These are phyloP conservation scores for Nasonia giraulti DNA, from an alignment of 1,140 invertebrate species.

Conservation along the genomic window DNA sequence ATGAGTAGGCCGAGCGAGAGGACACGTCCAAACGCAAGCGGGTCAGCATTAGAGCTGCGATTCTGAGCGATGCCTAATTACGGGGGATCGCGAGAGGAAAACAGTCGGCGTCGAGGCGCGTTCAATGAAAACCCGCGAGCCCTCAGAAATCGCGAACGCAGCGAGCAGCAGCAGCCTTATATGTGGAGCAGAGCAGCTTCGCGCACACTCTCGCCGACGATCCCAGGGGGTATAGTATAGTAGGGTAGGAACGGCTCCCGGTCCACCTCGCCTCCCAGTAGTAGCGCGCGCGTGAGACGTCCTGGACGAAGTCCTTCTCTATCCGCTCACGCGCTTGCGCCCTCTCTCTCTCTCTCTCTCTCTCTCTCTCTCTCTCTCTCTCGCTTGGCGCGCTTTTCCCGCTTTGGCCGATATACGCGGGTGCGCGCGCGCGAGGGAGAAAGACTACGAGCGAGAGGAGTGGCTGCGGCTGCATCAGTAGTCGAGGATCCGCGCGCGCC, in stretches of 20 bases:
- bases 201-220: conserved; percentile 3
- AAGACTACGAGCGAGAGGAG: conserved; percentile 14
- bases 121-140: background rate
- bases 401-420: conserved; percentile 21
- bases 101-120: no score
- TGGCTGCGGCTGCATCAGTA: background rate
- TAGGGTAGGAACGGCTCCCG: background rate
- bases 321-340: background rate
- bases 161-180: no score
- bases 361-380: background rate
- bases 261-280: conserved; percentile 61
- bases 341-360: background rate
- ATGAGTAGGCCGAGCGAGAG: no score
- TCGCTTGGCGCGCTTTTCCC: conserved; percentile 54
- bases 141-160: background rate
- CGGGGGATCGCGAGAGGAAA: no score
- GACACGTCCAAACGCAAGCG: conserved; percentile 15
- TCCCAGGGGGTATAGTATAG: background rate
- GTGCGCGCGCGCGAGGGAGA: conserved; percentile 27
- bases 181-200: background rate
- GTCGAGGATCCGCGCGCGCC: background rate
- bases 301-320: conserved; percentile 62
- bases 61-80: background rate
- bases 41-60: background rate
- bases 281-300: conserved; percentile 69